Evolutionary conservation across 2,888 invertebrate genomes (phyloP).

Genomic region (Dryobota labecula): DNA sequence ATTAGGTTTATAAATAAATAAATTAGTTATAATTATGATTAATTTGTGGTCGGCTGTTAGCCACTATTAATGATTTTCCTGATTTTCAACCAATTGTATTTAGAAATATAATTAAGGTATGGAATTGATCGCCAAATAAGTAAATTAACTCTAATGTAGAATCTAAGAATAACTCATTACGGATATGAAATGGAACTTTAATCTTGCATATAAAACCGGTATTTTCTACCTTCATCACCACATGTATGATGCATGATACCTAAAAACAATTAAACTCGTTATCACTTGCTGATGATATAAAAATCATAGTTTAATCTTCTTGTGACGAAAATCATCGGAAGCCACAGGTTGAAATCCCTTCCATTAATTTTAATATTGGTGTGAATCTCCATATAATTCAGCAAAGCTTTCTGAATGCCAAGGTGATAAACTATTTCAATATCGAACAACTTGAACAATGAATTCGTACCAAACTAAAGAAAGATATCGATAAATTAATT

Average conservation of each 20-base stretch:
- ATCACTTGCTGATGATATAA: neutral
- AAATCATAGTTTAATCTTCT: neutral
- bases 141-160: conserved; percentile 16
- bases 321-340: neutral
- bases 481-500: too few relatives aligned
- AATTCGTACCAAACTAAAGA: conserved; percentile 12
- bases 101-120: neutral
- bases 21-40: neutral
- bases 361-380: neutral
- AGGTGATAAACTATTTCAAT: conserved; percentile 1
- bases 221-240: conserved; percentile 20
- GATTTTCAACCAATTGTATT: neutral
- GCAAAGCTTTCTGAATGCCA: neutral
- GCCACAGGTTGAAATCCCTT: neutral
- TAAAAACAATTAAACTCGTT: conserved; percentile 10
- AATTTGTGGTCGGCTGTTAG: neutral
- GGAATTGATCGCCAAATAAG: neutral
- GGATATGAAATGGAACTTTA: conserved; percentile 28
- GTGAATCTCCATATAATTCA: neutral
- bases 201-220: conserved; percentile 19
- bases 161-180: conserved; percentile 32
- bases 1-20: neutral
- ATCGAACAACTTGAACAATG: conserved; percentile 1
- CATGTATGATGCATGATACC: neutral
- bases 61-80: neutral